Percentiles rank a stretch among this genome's conserved stretches.
These are phyloP conservation scores for Pollicipes pollicipes DNA, from an alignment of 1,140 invertebrate species.

Conservation along the genomic window DNA sequence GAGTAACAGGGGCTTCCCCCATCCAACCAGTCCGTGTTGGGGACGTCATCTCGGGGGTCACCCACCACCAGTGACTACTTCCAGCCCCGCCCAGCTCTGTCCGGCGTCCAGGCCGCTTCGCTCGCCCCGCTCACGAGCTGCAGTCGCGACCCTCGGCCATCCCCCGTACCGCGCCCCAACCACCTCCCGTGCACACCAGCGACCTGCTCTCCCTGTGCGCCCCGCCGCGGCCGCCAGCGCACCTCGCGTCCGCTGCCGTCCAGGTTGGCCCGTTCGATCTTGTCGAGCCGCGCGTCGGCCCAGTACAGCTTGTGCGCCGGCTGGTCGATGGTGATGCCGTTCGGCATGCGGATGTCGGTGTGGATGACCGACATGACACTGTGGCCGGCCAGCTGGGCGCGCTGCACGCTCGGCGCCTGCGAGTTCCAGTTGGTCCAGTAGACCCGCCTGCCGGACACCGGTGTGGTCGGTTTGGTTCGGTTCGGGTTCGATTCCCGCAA, in stretches of 20 bases:
- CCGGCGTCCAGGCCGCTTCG: no score
- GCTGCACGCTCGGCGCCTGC: slow-evolving; percentile 45
- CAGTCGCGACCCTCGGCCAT: no score
- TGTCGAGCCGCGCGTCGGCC: slow-evolving; percentile 39
- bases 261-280: slow-evolving; percentile 69
- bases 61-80: no score
- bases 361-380: slow-evolving; percentile 46
- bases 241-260: slow-evolving; percentile 53
- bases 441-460: slow-evolving; percentile 31
- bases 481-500: slow-evolving; percentile 1
- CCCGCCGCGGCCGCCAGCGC: slow-evolving; percentile 25
- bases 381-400: slow-evolving; percentile 45
- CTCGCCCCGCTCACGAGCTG: no score
- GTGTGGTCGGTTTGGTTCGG: not conserved
- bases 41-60: no score
- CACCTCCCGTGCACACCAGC: no score
- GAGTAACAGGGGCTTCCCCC: no score
- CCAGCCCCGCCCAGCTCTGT: no score
- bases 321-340: slow-evolving; percentile 56
- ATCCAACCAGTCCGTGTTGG: no score
- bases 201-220: not conserved
- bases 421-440: slow-evolving; percentile 75
- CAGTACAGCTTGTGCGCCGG: slow-evolving; percentile 43
- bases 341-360: slow-evolving; percentile 62
- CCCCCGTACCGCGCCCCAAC: slow-evolving; percentile 12